Base-by-base conservation (phyloP, 2,888 invertebrate genomes). In the Lamellibrachia columna region DNA sequence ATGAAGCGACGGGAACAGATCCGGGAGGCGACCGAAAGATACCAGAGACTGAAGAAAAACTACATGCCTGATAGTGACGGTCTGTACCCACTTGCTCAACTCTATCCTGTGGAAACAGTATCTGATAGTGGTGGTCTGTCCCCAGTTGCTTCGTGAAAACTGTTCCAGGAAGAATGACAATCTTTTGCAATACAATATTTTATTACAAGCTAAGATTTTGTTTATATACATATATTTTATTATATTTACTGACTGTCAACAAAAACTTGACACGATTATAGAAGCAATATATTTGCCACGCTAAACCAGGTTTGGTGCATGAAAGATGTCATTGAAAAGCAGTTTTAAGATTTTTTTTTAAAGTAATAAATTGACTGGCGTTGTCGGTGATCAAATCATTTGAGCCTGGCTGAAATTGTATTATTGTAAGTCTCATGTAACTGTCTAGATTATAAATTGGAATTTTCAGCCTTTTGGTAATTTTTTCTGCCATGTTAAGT, bases 11-110 rank as follows among this genome's bases (percentile, higher is more conserved):
- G 95, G 91, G 95, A 96, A 90, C 94, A 95, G 93, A 96, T 96
- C 91, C 94, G 95, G 91, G 95, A 95, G 91, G 96, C 96, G 1
- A 96, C 96, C 90, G 96, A 96, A 93, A 95, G 94, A 92, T 96
- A 95, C 93, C 96, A 96, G 93, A 92, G 96, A 91, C 92, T 55
- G 15, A 93, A 94, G 91, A 93, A 92, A 90, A 91, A 90, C 92
- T 92, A 92, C 90, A 22, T 75, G 22, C 75, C 75, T 15, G 75
- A 22, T 3, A 75, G 22, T 75, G 75, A 4, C 75, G 75, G 75
- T 75, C 75, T 75, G 75, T 75, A 11, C 75, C 75, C 75, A 58
- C 3, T 22, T 22, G 75, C 22, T 75, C 22, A 75, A 22, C 75
- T 75, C 75, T 22, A n/a, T 75, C 75, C n/a, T 75, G 6, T 15